phyloP scores from a whole-genome alignment of 2,888 invertebrate species.

The Pyrocoelia pectoralis region DNA sequence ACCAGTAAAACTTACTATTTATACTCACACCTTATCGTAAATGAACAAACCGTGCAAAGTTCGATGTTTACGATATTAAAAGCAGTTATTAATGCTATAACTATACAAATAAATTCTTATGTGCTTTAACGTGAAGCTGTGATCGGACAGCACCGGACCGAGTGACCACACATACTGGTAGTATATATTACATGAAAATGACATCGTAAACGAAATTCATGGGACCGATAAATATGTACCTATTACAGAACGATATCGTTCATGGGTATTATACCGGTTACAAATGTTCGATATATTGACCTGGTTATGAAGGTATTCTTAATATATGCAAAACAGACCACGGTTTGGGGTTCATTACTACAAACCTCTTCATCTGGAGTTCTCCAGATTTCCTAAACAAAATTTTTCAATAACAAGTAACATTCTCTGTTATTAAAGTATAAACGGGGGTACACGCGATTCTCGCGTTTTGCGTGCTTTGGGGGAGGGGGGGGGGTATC shows the following conservation, averaged over 20 bases:
- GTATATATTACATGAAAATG: conserved; percentile 32
- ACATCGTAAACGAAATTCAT: conserved; percentile 34
- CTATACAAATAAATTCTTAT: conserved; percentile 40
- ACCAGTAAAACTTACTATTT: conserved; percentile 35
- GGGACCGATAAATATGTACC: conserved; percentile 28
- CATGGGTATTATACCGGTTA: conserved; percentile 4
- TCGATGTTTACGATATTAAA: conserved; percentile 41
- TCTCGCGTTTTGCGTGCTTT: no score
- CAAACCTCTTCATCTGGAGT: no score
- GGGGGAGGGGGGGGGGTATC: no score
- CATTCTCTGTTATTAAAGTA: no score
- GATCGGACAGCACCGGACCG: conserved; percentile 30
- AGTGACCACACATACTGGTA: conserved; percentile 30
- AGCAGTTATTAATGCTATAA: conserved; percentile 42
- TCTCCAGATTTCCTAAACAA: no score
- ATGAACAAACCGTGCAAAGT: conserved; percentile 38
- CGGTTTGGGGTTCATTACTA: no score
- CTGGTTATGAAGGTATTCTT: no score
- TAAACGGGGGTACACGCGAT: no score
- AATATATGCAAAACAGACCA: no score
- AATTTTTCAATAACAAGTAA: no score
- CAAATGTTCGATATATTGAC: neutral
- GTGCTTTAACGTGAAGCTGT: conserved; percentile 34
- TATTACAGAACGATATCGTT: conserved; percentile 18
- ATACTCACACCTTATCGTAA: conserved; percentile 36